Evolutionary conservation across 2,797 vertebrate species (phyloP), one percentile per base, ranked within the genome.

Genomic region (Xenops minutus): DNA sequence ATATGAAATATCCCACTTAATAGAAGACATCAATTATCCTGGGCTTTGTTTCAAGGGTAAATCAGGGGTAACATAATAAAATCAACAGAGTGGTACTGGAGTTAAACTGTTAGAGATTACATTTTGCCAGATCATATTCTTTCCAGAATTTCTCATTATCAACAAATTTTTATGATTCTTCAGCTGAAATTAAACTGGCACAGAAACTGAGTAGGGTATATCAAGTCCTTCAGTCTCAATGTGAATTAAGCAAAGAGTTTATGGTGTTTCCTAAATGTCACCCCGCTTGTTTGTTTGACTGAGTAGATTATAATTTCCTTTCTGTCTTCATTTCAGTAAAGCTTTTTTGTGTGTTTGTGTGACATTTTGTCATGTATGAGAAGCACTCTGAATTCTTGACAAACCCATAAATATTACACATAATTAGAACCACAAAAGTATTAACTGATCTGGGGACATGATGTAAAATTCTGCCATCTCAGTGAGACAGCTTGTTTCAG

Each of bases 1-100:
- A 94, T 95, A 83, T 74, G 32, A 68, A 95, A 61, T 49, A 80
- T 58, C 23, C 24, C 5, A 55, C 81, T 94, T 85, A 83, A 90
- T 49, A 67, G 74, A 85, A 89, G 17, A 75, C 56, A 83, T 64
- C 34, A 77, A 51, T 96, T 91, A 72, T 73, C 29, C 20, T 49
- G 36, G 54, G 23, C 5, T 92, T 85, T 82, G 10, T 73, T 61
- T 75, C 82, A 89, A 48, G 41, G 46, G 56, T 77, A 85, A 92
- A 80, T 58, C 44, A 71, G 55, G 43, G 19, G 13, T 71, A 68
- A 74, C 32, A 84, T 58, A 44, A 43, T 39, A 29, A 46, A 92
- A 83, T 76, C 27, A 88, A 56, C 54, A 73, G 49, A 62, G 18
- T 62, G n/a, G 9, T 66, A 76, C 39, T 69, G n/a, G 20, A 51